Percentiles rank a stretch among this genome's conserved stretches.
Conservation (phyloP, 2,113 vertebrate genomes). For the Lethenteron camtschaticum region DNA sequence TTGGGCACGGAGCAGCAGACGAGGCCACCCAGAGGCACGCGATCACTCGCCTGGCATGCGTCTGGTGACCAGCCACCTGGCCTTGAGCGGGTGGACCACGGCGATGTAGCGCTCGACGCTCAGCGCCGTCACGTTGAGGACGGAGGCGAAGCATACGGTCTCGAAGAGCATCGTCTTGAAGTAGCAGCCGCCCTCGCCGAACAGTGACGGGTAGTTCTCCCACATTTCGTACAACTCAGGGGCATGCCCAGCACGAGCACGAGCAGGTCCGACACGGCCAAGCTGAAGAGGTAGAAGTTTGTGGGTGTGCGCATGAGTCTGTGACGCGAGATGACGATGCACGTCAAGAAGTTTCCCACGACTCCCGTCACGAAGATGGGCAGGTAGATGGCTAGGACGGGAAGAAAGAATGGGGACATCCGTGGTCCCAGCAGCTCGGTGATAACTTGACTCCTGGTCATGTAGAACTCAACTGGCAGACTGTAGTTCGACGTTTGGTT, state of each 20-base stretch:
- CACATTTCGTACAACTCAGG: constrained; percentile 36
- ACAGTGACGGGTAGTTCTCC: constrained; percentile 40
- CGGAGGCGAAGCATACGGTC: constrained; percentile 66
- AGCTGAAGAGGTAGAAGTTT: constrained; percentile 34
- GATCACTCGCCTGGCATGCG: constrained; percentile 51
- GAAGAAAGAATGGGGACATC: constrained; percentile 29
- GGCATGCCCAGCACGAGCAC: constrained; percentile 36
- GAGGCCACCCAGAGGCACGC: constrained; percentile 34
- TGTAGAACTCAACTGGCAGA: no score
- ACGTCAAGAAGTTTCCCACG: constrained; percentile 32
- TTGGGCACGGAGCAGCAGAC: constrained; percentile 63
- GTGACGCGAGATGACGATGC: constrained; percentile 29
- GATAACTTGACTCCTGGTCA: no score
- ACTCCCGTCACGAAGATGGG: constrained; percentile 31
- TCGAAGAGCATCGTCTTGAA: constrained; percentile 56
- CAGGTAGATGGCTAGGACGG: constrained; percentile 24
- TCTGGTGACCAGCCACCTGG: constrained; percentile 53
- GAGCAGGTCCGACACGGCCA: constrained; percentile 29
- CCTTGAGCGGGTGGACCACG: constrained; percentile 60
- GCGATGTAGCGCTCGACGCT: constrained; percentile 75
- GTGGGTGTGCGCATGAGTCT: constrained; percentile 36
- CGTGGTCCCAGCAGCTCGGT: constrained; percentile 25
- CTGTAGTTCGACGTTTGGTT: no score
- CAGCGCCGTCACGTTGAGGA: constrained; percentile 65
- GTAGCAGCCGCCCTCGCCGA: constrained; percentile 29